Evolutionary conservation across 2,797 vertebrate species (phyloP), one percentile per base, ranked within the genome.

Genomic region (Poeciliopsis paucimaculata): DNA sequence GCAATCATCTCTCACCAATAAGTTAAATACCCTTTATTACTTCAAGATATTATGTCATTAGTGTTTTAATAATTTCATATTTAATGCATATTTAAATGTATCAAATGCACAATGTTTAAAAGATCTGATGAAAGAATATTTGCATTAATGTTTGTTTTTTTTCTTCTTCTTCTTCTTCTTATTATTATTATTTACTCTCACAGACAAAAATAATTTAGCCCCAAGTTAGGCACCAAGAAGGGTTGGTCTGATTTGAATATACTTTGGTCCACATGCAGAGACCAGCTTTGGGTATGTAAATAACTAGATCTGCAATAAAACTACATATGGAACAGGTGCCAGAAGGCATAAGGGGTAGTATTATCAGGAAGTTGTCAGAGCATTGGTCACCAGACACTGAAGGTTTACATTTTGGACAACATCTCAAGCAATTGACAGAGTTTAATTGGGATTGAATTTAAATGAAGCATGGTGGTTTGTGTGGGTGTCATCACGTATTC

Each of bases 271-370:
- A 43, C 66, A 26, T 43, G 23, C 66, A 55, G 53, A 70, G 39
- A 70, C 66, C 66, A 70, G 66, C 36, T 43, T 70, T 70, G 66
- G 11, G 23, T 70, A 43, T 70, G 66, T 26, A 41, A 68, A 68
- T 68, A 11, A n/a, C 34, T 68, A 4, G 0, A 62, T 18, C 11
- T 16, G 7, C 57, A 23, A 34, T 18, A 20, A 20, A 11, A 18
- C 16, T 23, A 12, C 36, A 23, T 41, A 5, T 11, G 12, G 20
- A 68, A 7, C 20, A 4, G 62, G 8, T 36, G 13, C 34, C 18
- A 20, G 34, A 31, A 18, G 34, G 34, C 18, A 39, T 23, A 39
- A 12, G 64, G 12, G 20, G 9, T 2, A 23, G 64, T 26, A 20
- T 68, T 39, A 23, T 34, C 28, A 34, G 57, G 28, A 62, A 62